Evolutionary conservation across 2,113 vertebrate genomes (phyloP), one percentile per base, ranked within the genome.

Genomic region (Serinus canaria): DNA sequence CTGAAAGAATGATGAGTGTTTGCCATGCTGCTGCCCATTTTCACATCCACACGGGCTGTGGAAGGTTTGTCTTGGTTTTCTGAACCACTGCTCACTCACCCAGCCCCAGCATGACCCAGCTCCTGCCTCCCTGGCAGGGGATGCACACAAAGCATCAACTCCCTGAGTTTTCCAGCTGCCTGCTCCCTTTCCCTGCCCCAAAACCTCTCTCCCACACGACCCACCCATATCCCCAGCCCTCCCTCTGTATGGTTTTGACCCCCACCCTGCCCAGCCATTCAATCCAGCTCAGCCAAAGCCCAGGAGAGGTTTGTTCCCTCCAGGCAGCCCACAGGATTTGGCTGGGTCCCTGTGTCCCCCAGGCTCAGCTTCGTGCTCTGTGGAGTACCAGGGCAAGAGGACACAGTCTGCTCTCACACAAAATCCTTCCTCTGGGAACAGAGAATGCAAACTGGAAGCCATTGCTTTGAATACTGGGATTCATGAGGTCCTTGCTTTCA

Each of bases 121-220:
- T 13, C 17, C 39, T 24, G 43, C 50, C 22, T 1, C 22, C 41
- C 2, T 0, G 7, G 69, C 1, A 11, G 11, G 15, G 35, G 24
- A 67, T 1, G 6, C 31, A 28, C 52, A 11, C 15, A 53, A 9
- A 31, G 19, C 59, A 21, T 11, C 25, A 41, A 3, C 20, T 39
- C 25, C 1, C 4, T 0, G 0, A 7, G 8, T 33, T 77, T 55
- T 43, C 68, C 55, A 72, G 0, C 37, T 18, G 19, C 12, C 30
- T 5, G 1, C 23, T 50, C 53, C 67, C 44, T 25, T 46, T 68
- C 25, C 47, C 18, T 31, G 4, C 53, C 58, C 33, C 53, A 53
- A 23, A 73, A 27, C 23, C 43, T 17, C 91, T 63, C 33, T 39
- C 75, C 43, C 28, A 10, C 11, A 4, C 0, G 5, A 27, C 13